Conservation (phyloP, 2,113 vertebrate species). For the Notarius lentiginosus region DNA sequence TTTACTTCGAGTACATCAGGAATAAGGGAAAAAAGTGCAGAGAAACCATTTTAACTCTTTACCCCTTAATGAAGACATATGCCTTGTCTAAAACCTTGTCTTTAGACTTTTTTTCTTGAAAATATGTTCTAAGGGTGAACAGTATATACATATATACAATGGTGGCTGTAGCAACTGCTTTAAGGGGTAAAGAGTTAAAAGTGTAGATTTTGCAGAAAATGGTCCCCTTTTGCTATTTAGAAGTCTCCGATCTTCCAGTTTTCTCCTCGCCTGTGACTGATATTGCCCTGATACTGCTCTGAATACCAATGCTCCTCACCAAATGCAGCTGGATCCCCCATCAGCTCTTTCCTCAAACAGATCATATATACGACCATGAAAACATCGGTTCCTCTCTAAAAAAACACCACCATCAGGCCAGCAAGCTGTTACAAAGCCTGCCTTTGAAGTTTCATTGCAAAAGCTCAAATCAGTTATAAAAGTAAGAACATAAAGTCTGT, state of each 20-base stretch:
- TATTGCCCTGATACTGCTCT: background rate
- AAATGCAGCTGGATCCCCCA: conserved; percentile 7
- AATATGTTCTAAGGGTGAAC: too few species aligned
- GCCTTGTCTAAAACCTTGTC: too few species aligned
- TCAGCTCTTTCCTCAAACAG: conserved; percentile 1
- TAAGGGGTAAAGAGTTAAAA: background rate
- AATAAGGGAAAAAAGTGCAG: background rate
- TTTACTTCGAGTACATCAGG: background rate
- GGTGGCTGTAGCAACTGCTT: too few species aligned
- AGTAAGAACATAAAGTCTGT: background rate
- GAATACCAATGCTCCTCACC: conserved; percentile 8
- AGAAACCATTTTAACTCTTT: background rate
- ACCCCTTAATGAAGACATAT: too few species aligned
- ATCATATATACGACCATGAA: background rate
- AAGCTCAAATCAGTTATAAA: background rate
- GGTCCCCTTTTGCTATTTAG: background rate
- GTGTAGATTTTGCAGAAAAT: background rate
- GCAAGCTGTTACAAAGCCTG: background rate
- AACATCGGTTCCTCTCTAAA: background rate
- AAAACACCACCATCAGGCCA: background rate
- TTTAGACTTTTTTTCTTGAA: too few species aligned
- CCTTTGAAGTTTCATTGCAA: conserved; percentile 7
- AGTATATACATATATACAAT: too few species aligned
- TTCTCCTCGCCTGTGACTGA: conserved; percentile 4
- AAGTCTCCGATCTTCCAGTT: background rate